phyloP scores from a whole-genome alignment of 2,797 vertebrate species.

The Chelmon rostratus region DNA sequence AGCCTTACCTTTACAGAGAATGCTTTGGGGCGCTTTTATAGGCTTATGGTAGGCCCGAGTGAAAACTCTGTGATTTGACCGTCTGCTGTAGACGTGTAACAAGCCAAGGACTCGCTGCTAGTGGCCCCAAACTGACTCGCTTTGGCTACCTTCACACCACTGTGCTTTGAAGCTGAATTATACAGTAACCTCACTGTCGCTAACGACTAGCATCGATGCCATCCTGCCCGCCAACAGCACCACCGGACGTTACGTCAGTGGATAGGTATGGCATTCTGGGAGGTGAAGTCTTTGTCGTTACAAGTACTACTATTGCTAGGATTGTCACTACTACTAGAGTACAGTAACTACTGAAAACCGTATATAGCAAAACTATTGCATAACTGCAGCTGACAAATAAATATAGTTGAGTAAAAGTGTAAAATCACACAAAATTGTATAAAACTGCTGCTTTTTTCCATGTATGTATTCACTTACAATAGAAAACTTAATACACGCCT shows the following conservation, averaged over 20 bases:
- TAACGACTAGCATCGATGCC: slow-evolving; percentile 59
- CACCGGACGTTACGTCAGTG: slow-evolving; percentile 59
- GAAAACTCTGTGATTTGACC: not conserved
- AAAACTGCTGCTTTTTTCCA: not conserved
- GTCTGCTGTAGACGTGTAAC: not conserved
- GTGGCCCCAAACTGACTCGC: not conserved
- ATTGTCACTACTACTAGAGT: too few species aligned
- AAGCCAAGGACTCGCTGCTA: not conserved
- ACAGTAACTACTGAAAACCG: too few species aligned
- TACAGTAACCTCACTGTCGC: slow-evolving; percentile 69
- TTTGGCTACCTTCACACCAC: not conserved
- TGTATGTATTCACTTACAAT: too few species aligned
- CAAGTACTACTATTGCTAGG: too few species aligned
- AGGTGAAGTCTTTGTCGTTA: slow-evolving; percentile 13
- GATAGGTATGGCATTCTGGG: slow-evolving; percentile 31
- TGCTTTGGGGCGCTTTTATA: slow-evolving; percentile 13
- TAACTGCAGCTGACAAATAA: too few species aligned
- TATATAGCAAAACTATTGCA: too few species aligned
- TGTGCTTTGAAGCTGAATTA: slow-evolving; percentile 27
- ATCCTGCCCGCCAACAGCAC: slow-evolving; percentile 80
- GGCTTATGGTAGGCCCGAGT: slow-evolving; percentile 46
- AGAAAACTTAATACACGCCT: too few species aligned
- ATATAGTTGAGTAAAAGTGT: too few species aligned
- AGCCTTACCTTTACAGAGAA: slow-evolving; percentile 71
- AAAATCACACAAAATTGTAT: not conserved